Conservation (phyloP, 2,797 vertebrate genomes). For the Schizothorax lantsangensis region DNA sequence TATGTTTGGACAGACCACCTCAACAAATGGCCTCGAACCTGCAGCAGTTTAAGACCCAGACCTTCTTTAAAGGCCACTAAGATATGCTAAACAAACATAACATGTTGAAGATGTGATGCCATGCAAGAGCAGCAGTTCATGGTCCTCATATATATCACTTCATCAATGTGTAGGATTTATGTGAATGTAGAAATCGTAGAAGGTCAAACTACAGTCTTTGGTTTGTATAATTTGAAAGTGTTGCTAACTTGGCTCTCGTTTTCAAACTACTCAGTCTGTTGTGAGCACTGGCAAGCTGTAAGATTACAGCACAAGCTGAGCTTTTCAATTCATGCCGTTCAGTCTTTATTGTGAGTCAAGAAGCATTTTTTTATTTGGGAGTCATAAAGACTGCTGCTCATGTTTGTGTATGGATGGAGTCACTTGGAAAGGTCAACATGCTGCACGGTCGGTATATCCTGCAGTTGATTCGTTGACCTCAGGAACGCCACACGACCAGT, state of each 20-base stretch:
- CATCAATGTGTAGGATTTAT: not conserved
- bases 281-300: not conserved
- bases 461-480: conserved; percentile 1
- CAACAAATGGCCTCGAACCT: not conserved
- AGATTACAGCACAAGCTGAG: not conserved
- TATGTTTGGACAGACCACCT: not conserved
- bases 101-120: conserved; percentile 12
- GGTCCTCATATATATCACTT: not conserved
- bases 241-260: conserved; percentile 12
- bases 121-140: conserved; percentile 44
- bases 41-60: conserved; percentile 41
- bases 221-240: conserved; percentile 10
- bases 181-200: not conserved
- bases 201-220: conserved; percentile 42
- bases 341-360: not conserved
- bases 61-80: conserved; percentile 44
- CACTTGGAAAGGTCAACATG: conserved; percentile 33
- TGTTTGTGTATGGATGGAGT: conserved; percentile 28
- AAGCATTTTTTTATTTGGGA: not conserved
- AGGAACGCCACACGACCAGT: not conserved
- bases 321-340: not conserved
- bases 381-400: conserved; percentile 20
- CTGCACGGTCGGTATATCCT: conserved; percentile 5
- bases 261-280: not conserved
- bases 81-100: conserved; percentile 34